These are phyloP conservation scores for Tadarida brasiliensis DNA, from an alignment of 2,797 vertebrate genomes.

Conservation along the genomic window DNA sequence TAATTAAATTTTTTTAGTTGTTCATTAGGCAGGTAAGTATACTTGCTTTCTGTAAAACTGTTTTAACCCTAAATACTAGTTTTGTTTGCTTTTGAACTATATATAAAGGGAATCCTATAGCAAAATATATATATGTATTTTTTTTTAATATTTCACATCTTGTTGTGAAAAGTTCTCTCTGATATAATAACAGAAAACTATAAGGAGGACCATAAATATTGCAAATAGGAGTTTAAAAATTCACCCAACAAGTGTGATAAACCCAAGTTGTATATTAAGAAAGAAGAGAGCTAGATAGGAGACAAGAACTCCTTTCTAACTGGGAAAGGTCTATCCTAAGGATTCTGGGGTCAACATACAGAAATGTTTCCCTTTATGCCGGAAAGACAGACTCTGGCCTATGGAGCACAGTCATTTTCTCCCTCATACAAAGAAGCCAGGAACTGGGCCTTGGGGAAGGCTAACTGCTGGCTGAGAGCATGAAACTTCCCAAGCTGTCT, in stretches of 20 bases:
- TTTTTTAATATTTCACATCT: not conserved
- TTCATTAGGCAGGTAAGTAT: not conserved
- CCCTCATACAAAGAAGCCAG: not conserved
- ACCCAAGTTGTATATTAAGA: constrained; percentile 11
- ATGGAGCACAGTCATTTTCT: not conserved
- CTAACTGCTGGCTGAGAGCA: not conserved
- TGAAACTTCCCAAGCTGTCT: not conserved
- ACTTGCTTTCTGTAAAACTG: not conserved
- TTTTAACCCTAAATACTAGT: not conserved
- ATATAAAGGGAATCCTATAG: not conserved
- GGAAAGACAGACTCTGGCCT: not conserved
- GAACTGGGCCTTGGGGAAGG: not conserved
- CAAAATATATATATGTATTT: not conserved
- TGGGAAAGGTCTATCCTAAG: not conserved
- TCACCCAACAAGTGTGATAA: not conserved
- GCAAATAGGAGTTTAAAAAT: not conserved
- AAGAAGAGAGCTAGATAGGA: not conserved
- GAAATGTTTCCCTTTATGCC: not conserved
- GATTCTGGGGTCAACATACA: not conserved
- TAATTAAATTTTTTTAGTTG: not conserved
- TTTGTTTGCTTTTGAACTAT: not conserved
- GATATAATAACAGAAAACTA: not conserved
- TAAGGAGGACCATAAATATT: not conserved
- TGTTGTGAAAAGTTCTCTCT: not conserved
- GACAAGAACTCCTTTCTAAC: not conserved